Evolutionary conservation across 2,888 invertebrate genomes (phyloP), one percentile per base, ranked within the genome.

Genomic region (Hipparchia semele): DNA sequence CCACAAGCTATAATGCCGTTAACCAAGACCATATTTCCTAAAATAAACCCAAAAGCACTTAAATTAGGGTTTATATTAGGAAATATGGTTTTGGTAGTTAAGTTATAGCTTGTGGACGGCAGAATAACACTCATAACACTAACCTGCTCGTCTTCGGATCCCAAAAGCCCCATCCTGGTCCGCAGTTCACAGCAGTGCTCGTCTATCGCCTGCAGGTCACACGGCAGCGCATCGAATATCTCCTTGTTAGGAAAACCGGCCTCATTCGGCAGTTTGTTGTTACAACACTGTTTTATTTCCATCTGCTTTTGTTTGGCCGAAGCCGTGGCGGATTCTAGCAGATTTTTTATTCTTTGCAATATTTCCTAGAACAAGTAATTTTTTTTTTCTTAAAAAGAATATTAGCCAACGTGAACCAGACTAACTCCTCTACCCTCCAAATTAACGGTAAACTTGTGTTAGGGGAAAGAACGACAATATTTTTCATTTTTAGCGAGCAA

Each of bases 151-250:
- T 95, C 95, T 0, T 94, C 94, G 46, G 90, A 86, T 45, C 94
- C 94, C 87, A 96, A 92, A 80, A 96, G 96, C 60, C 95, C 95
- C 13, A 96, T 94, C 81, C 95, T 95, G 0, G 96, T 95, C 79
- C 95, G 94, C 12, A 95, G 84, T 59, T 95, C 95, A 53, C 94
- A 91, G 72, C 80, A 85, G 65, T 94, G 92, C 0, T 94, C 93
- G 49, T 95, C 93, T 7, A 97, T 83, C 0, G 91, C 89, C 0
- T 89, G 90, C 0, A 96, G 70, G 13, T 94, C 90, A 0, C 89
- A 80, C 0, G 96, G 95, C 13, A 97, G 81, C 12, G 85, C 84
- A 0, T 91, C 89, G 77, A 96, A 96, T 9, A 93, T 86, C 0
- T 83, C 83, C 3, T 84, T 86, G 79, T 94, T 94, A 0, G 95